Evolutionary conservation across 2,113 vertebrate species (phyloP).

Genomic region (Ceyx cyanopectus): DNA sequence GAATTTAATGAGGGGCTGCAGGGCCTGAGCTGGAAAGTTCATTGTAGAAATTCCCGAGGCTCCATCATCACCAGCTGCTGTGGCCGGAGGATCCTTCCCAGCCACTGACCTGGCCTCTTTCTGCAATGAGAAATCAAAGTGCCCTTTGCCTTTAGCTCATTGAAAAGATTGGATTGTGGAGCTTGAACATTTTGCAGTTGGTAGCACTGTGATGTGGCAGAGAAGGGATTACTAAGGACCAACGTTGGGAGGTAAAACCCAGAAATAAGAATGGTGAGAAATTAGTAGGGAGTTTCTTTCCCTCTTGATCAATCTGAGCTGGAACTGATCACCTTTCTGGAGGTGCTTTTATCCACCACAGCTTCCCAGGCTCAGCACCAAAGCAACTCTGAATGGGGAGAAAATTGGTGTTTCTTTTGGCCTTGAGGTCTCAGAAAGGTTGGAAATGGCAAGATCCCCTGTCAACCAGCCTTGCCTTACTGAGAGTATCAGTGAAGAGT

Average conservation of each 20-base stretch:
- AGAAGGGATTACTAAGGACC: neutral
- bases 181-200: neutral
- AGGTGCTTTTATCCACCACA: neutral
- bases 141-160: neutral
- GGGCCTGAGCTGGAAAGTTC: neutral
- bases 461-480: neutral
- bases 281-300: neutral
- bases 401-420: neutral
- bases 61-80: rapidly evolving
- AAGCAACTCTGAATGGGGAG: neutral
- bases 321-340: neutral
- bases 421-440: neutral
- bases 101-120: neutral
- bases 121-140: neutral
- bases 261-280: neutral
- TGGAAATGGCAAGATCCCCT: neutral
- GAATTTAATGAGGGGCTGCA: neutral
- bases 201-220: neutral
- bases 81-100: neutral
- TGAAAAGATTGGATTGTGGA: neutral
- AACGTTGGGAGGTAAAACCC: neutral
- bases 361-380: neutral
- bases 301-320: neutral
- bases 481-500: neutral
- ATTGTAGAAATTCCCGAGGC: neutral